These are phyloP conservation scores for Virgularia gustaviana DNA, from an alignment of 92 coral and sea anemone genomes.

Conservation along the genomic window DNA sequence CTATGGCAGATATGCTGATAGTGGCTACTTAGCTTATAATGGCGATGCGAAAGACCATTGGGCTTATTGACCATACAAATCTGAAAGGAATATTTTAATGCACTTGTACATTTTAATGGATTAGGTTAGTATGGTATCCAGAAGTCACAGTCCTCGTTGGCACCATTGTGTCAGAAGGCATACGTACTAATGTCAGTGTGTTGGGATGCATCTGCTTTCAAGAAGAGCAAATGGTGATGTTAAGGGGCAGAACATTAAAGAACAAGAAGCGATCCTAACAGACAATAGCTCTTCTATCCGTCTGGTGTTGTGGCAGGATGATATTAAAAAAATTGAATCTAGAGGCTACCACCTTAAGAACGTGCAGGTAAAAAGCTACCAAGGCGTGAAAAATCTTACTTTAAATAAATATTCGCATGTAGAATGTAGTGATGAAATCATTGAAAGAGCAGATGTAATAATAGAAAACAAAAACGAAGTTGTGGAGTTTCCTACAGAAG, in stretches of 20 bases:
- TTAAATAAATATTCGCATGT: neutral
- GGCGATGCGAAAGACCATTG: too few species aligned
- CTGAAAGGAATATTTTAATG: too few species aligned
- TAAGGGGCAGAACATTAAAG: neutral
- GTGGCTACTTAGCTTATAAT: too few species aligned
- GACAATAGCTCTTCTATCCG: neutral
- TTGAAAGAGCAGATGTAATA: neutral
- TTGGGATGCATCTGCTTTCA: neutral
- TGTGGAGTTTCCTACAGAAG: neutral
- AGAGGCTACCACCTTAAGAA: neutral
- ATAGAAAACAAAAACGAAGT: neutral
- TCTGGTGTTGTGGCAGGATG: slow-evolving; percentile 10
- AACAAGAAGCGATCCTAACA: slow-evolving; percentile 6
- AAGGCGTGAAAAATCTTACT: neutral
- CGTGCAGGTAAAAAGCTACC: slow-evolving; percentile 8
- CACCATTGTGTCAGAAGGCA: too few species aligned
- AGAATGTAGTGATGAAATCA: neutral
- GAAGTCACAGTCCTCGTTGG: too few species aligned
- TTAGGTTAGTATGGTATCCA: too few species aligned
- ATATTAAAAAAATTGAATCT: neutral
- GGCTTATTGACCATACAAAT: too few species aligned
- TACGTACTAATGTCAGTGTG: slow-evolving; percentile 11
- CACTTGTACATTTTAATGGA: too few species aligned
- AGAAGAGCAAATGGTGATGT: neutral
- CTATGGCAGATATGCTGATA: too few species aligned